Percentiles rank a stretch among this genome's conserved stretches.
These are phyloP conservation scores for Apteryx owenii DNA, from an alignment of 2,113 vertebrate genomes.

Conservation along the genomic window DNA sequence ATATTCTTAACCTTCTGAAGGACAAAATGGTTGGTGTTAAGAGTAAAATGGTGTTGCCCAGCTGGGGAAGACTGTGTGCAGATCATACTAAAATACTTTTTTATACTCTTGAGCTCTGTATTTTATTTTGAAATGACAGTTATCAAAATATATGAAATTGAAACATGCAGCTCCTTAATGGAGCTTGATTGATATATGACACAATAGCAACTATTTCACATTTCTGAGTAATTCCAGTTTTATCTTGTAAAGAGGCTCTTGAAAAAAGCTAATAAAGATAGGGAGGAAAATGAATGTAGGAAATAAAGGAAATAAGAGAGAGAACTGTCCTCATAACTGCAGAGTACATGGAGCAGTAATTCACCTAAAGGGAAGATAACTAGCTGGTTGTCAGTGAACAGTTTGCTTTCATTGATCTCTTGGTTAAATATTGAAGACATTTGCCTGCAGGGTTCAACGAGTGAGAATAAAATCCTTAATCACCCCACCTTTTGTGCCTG, in stretches of 20 bases:
- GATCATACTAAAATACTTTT: background rate
- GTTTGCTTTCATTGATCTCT: conserved; percentile 40
- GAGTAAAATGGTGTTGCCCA: background rate
- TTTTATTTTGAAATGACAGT: background rate
- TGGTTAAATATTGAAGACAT: conserved; percentile 55
- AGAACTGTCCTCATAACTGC: background rate
- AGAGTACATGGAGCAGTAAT: background rate
- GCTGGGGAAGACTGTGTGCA: fast-evolving
- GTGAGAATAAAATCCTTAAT: conserved; percentile 49
- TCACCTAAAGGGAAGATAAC: conserved; percentile 15
- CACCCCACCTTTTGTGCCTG: conserved; percentile 23
- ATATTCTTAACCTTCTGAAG: background rate
- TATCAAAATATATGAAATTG: background rate
- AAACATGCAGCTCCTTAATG: background rate
- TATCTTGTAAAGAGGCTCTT: background rate
- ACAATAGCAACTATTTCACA: background rate
- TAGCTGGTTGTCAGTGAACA: conserved; percentile 12
- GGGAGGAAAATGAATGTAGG: background rate
- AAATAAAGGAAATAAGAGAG: background rate
- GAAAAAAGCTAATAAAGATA: background rate
- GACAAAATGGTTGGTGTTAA: background rate
- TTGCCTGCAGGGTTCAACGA: conserved; percentile 33
- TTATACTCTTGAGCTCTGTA: no score
- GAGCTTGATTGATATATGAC: background rate
- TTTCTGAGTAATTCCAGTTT: background rate